Evolutionary conservation across 2,797 vertebrate genomes (phyloP).

Genomic region (Nasua narica): DNA sequence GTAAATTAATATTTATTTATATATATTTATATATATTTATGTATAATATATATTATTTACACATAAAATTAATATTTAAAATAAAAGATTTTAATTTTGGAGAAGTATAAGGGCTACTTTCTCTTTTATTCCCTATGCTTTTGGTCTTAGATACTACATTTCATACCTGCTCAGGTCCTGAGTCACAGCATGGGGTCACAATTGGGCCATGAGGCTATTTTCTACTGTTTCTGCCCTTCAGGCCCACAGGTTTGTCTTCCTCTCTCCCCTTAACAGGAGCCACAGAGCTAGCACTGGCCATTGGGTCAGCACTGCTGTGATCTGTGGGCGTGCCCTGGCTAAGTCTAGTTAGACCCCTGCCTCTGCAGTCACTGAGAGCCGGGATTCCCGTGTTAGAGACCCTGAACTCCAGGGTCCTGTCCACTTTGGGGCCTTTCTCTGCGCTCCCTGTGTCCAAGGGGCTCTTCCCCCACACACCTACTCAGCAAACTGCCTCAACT

Average conservation of each 20-base stretch:
- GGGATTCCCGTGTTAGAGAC: not conserved
- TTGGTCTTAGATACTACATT: not conserved
- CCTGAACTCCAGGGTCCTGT: not conserved
- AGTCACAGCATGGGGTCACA: too few species aligned
- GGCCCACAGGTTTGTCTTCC: not conserved
- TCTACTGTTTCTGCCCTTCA: not conserved
- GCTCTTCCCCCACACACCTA: not conserved
- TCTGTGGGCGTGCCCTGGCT: not conserved
- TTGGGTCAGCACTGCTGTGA: not conserved
- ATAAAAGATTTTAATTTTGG: not conserved
- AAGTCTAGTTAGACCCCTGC: not conserved
- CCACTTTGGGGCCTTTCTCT: too few species aligned
- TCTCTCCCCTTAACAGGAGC: not conserved
- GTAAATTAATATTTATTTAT: too few species aligned
- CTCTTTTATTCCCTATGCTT: not conserved
- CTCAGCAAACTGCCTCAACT: not conserved
- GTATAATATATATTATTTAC: too few species aligned
- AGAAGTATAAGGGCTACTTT: not conserved
- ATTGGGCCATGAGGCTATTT: not conserved
- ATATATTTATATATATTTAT: too few species aligned
- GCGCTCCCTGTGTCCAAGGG: fast-evolving
- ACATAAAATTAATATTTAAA: too few species aligned
- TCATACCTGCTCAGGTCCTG: fast-evolving
- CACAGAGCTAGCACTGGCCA: not conserved
- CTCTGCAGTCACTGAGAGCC: not conserved